A percentile compares a stretch with the other conserved stretches of the same genome.
Conservation (phyloP, 1,140 invertebrate species). For the Drosophila virilis region DNA sequence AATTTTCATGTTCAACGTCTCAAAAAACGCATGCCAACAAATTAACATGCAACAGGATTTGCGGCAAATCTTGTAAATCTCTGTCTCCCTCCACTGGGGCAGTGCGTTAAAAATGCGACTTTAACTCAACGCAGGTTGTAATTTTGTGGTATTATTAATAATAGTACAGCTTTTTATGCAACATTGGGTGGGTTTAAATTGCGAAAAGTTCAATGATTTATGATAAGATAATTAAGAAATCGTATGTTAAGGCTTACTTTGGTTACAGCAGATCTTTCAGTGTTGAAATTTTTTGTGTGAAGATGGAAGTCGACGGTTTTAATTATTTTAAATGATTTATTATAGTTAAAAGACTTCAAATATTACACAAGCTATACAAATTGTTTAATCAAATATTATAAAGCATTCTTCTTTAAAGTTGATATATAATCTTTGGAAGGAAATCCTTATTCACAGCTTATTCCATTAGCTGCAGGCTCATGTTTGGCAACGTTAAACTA, state of each 20-base stretch:
- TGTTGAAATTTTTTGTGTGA: neutral
- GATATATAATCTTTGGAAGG: too few relatives aligned
- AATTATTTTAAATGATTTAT: too few relatives aligned
- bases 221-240: neutral
- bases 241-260: neutral
- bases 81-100: too few relatives aligned
- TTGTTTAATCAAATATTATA: too few relatives aligned
- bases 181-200: neutral
- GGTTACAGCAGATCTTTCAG: neutral
- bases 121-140: neutral
- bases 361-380: too few relatives aligned
- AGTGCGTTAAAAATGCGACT: neutral
- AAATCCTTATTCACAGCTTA: too few relatives aligned
- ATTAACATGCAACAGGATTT: conserved; percentile 28
- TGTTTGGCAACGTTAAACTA: neutral
- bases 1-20: conserved; percentile 1
- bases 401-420: too few relatives aligned
- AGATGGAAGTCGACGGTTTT: neutral
- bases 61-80: neutral
- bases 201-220: neutral
- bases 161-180: conserved; percentile 5
- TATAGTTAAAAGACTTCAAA: too few relatives aligned
- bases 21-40: neutral
- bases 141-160: conserved; percentile 6
- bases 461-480: too few relatives aligned